Evolutionary conservation across 2,797 vertebrate genomes (phyloP).

Genomic region (Micropoecilia bifurca): DNA sequence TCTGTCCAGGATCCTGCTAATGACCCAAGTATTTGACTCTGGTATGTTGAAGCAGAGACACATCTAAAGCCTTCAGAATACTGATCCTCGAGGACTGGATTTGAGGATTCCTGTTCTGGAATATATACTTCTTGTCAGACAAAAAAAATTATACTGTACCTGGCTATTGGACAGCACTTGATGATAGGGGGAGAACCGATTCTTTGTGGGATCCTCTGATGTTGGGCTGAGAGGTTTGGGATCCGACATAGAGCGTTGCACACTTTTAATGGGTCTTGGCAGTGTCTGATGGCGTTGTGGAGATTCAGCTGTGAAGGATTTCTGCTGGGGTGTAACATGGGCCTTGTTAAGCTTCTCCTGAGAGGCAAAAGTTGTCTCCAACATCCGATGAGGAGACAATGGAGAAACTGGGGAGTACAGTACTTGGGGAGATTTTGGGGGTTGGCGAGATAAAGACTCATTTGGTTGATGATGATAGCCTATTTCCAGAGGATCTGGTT

Average conservation of each 20-base stretch:
- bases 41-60: too few relatives aligned
- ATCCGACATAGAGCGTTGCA: slow-evolving; percentile 98
- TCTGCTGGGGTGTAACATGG: slow-evolving; percentile 97
- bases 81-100: too few relatives aligned
- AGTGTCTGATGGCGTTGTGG: slow-evolving; percentile 92
- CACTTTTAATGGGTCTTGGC: slow-evolving; percentile 96
- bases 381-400: slow-evolving; percentile 94
- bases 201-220: slow-evolving; percentile 92
- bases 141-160: slow-evolving; percentile 81
- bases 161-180: slow-evolving; percentile 90
- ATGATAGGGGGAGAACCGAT: slow-evolving; percentile 94
- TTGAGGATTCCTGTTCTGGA: not conserved
- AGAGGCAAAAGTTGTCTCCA: slow-evolving; percentile 94
- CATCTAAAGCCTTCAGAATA: too few relatives aligned
- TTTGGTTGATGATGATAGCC: slow-evolving; percentile 89
- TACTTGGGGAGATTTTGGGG: slow-evolving; percentile 98
- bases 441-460: slow-evolving; percentile 89
- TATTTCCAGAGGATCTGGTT: slow-evolving; percentile 97
- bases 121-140: slow-evolving; percentile 5
- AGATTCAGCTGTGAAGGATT: slow-evolving; percentile 91
- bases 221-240: slow-evolving; percentile 99
- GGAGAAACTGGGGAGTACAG: slow-evolving; percentile 98
- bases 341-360: slow-evolving; percentile 98
- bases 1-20: too few relatives aligned
- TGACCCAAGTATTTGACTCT: too few relatives aligned